These are phyloP conservation scores for Muntiacus muntjak DNA, from an alignment of 2,113 vertebrate species.

Conservation along the genomic window DNA sequence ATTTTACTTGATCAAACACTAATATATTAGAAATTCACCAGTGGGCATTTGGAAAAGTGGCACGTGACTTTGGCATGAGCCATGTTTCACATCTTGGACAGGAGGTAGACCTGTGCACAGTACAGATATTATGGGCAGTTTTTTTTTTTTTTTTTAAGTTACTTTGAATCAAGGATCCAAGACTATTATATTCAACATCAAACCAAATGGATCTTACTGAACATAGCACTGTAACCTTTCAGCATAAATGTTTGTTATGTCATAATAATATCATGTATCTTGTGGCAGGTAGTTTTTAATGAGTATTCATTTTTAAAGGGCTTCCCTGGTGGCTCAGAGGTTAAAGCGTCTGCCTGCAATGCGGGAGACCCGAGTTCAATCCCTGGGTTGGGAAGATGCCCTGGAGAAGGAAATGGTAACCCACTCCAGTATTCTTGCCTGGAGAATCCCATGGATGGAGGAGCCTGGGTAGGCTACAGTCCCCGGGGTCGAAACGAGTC, in stretches of 20 bases:
- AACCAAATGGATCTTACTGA: neutral
- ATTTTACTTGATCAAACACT: neutral
- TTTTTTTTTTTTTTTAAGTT: conserved; percentile 34
- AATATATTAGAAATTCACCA: conserved; percentile 60
- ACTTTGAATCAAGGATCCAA: neutral
- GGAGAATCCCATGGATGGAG: too few species aligned
- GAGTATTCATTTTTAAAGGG: neutral
- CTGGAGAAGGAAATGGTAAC: too few species aligned
- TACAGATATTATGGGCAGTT: conserved; percentile 62
- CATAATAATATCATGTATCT: neutral
- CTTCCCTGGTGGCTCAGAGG: too few species aligned
- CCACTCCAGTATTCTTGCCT: too few species aligned
- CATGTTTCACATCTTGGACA: conserved; percentile 45
- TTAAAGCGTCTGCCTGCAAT: too few species aligned
- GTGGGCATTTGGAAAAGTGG: conserved; percentile 66
- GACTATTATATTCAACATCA: neutral
- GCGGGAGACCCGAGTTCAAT: too few species aligned
- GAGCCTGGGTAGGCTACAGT: too few species aligned
- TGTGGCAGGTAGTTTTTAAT: neutral
- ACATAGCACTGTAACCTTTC: neutral
- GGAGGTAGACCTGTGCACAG: conserved; percentile 16
- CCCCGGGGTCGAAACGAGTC: too few species aligned
- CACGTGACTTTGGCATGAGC: neutral
- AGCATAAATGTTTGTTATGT: neutral
- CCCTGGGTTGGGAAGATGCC: too few species aligned